Conservation (phyloP, 92 coral and sea anemone species). For the Zoanthus solanderi region DNA sequence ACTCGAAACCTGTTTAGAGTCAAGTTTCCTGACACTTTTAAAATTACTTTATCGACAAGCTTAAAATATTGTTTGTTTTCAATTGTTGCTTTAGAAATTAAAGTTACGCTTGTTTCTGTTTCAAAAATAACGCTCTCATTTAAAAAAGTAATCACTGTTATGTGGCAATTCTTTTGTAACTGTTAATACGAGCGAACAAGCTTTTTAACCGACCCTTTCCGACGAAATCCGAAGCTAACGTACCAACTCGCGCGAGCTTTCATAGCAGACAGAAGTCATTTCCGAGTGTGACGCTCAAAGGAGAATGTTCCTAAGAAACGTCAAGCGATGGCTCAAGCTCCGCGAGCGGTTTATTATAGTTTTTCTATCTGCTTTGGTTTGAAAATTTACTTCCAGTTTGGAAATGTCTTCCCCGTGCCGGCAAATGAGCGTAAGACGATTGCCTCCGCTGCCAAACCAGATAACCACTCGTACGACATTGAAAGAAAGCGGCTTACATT, state of each 20-base stretch:
- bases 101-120: background rate
- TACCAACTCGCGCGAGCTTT: conserved; percentile 34
- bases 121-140: background rate
- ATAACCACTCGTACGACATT: conserved; percentile 65
- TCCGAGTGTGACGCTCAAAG: conserved; percentile 45
- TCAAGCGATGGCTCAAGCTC: conserved; percentile 11
- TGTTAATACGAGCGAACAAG: background rate
- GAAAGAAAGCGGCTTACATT: conserved; percentile 60
- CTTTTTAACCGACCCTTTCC: conserved; percentile 13
- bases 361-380: background rate
- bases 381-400: conserved; percentile 43
- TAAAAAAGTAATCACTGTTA: background rate
- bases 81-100: background rate
- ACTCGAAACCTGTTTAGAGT: too few species aligned
- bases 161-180: background rate
- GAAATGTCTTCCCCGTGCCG: conserved; percentile 96
- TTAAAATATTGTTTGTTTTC: background rate
- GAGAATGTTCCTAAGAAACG: conserved; percentile 46
- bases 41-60: background rate
- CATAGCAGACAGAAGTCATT: background rate
- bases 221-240: conserved; percentile 37
- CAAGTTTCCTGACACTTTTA: too few species aligned
- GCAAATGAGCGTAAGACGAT: conserved; percentile 93
- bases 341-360: conserved; percentile 19
- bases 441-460: conserved; percentile 96